Evolutionary conservation across 2,888 invertebrate genomes (phyloP).

Genomic region (Nemotelus pantherinus): DNA sequence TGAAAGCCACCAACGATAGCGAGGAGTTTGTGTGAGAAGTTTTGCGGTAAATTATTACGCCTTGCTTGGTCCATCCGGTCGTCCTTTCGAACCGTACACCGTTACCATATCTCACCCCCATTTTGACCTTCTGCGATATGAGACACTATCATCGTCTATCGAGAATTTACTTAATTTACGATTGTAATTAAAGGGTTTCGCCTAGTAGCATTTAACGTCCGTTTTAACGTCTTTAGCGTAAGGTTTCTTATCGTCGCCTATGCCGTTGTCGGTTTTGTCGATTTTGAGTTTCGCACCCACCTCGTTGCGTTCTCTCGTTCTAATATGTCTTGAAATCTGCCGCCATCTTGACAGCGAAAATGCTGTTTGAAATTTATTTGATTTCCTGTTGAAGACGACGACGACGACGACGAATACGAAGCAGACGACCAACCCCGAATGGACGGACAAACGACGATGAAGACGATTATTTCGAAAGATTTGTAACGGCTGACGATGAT

Average conservation of each 20-base stretch:
- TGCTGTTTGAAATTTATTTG: conserved; percentile 48
- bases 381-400: conserved; percentile 31
- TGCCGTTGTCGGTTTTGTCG: conserved; percentile 29
- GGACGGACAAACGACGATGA: conserved; percentile 3
- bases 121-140: conserved; percentile 28
- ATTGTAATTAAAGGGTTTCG: conserved; percentile 52
- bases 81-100: background rate
- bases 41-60: conserved; percentile 38
- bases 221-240: conserved; percentile 45
- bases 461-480: conserved; percentile 29
- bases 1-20: background rate
- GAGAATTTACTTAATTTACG: conserved; percentile 52
- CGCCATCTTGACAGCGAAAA: conserved; percentile 46
- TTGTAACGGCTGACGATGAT: conserved; percentile 34
- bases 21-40: conserved; percentile 32
- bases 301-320: background rate
- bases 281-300: conserved; percentile 36
- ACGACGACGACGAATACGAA: background rate
- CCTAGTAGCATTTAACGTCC: conserved; percentile 51
- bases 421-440: too few relatives aligned
- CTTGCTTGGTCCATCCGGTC: background rate
- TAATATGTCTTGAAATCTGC: background rate
- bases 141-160: conserved; percentile 52
- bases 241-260: conserved; percentile 38
- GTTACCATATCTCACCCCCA: background rate